A percentile compares a stretch with the other conserved stretches of the same genome.
phyloP scores from a whole-genome alignment of 1,140 invertebrate genomes.

The Oryctes rhinoceros region DNA sequence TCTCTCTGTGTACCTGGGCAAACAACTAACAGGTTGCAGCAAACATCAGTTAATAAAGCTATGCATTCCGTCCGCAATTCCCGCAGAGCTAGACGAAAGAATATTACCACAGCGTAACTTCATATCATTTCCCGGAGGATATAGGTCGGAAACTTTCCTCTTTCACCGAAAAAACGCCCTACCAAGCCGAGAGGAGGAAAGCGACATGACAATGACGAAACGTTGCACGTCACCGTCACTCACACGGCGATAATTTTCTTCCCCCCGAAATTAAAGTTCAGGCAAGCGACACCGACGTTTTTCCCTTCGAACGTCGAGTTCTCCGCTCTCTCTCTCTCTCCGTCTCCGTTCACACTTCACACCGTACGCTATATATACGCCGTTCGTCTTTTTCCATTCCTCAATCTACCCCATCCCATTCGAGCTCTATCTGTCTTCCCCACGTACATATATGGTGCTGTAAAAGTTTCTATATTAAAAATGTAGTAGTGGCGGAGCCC shows the following conservation, averaged over 20 bases:
- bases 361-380: neutral
- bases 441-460: neutral
- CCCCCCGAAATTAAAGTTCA: slow-evolving; percentile 13
- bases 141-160: neutral
- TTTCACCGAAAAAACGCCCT: neutral
- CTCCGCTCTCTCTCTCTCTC: neutral
- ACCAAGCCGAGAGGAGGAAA: neutral
- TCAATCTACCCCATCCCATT: neutral
- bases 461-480: slow-evolving; percentile 22
- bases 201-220: slow-evolving; percentile 14
- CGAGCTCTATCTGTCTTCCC: neutral
- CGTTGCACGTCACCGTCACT: slow-evolving; percentile 7
- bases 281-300: neutral
- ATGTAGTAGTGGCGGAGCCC: neutral
- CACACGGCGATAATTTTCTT: slow-evolving; percentile 18
- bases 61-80: too few relatives aligned
- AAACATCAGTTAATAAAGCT: too few relatives aligned
- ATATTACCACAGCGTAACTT: too few relatives aligned
- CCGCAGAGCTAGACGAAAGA: too few relatives aligned
- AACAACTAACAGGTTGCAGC: too few relatives aligned
- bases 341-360: neutral
- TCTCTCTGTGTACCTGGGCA: too few relatives aligned
- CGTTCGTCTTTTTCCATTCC: neutral
- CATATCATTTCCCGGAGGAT: too few relatives aligned
- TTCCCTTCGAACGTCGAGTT: neutral